These are phyloP conservation scores for Medauroidea extradentata DNA, from an alignment of 1,140 invertebrate species.

Conservation along the genomic window DNA sequence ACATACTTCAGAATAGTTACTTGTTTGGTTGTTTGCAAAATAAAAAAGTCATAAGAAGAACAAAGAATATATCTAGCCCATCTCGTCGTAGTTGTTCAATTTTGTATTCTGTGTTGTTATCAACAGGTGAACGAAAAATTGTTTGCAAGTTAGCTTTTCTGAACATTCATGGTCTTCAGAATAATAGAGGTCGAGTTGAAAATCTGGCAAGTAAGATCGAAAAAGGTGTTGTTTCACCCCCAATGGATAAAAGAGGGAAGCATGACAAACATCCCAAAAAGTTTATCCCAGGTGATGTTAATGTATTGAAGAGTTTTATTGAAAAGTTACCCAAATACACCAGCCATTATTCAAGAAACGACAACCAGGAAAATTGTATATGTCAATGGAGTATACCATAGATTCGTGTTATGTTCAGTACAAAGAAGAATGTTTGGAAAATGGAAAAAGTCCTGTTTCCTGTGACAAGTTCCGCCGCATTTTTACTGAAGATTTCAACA, in stretches of 20 bases:
- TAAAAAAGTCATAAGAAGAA: not conserved
- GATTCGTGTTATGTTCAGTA: conserved; percentile 4
- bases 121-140: not conserved
- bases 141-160: not conserved
- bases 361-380: conserved; percentile 6
- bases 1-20: not conserved
- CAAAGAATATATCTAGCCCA: not conserved
- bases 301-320: not conserved
- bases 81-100: not conserved
- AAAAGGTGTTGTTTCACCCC: not conserved
- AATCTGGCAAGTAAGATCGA: not conserved
- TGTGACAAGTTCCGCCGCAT: not conserved
- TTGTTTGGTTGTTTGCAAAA: not conserved
- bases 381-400: conserved; percentile 11
- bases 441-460: not conserved
- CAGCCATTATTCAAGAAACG: not conserved
- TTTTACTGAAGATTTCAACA: conserved; percentile 5
- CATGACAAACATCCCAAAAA: not conserved
- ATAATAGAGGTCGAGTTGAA: conserved; percentile 1
- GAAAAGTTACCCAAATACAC: conserved; percentile 1
- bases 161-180: not conserved
- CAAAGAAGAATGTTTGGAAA: not conserved
- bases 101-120: not conserved
- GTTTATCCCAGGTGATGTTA: not conserved
- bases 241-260: not conserved